Base-by-base conservation (phyloP, 2,888 invertebrate species). In the Oligia latruncula region DNA sequence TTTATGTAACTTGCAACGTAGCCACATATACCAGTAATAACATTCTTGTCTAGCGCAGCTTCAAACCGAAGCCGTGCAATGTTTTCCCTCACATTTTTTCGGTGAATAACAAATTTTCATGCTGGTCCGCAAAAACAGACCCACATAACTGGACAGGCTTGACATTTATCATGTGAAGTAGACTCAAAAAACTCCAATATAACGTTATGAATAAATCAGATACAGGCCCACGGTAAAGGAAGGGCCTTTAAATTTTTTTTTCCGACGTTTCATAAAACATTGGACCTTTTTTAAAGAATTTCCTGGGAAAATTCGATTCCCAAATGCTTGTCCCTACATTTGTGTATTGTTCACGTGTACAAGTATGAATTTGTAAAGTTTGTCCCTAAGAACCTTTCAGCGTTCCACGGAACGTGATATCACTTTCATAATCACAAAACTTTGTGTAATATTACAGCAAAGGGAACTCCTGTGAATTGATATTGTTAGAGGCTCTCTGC, bases 121-220 rank as follows among this genome's bases (percentile, higher is more conserved):
- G 55, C 62, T 65, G 72, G 43, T 46, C 71, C 55, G 46, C 72
- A 75, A 86, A 85, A 82, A 74, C 70, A 74, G 74, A 74, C 76
- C 82, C 46, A 78, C 49, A 73, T 82, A 73, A 74, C 72, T 49
- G 70, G 72, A 60, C 67, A 4, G 29, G 71, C 49, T 52, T 71
- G 55, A 78, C 71, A 73, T 70, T 60, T 11, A 74, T 68, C 73
- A 80, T 71, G 76, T 43, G 66, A 80, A 72, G 60, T 17, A 60
- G 23, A 60, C 46, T 70, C 40, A 72, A 78, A 74, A 84, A 88
- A 52, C 13, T 73, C 71, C 72, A 82, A 85, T 85, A 84, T 66
- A 81, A 79, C 67, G 67, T 81, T 81, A 82, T 89, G 87, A 89
- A 89, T 89, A 88, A 89, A 86, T 89, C 86, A 89, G 65, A 81